phyloP scores from a whole-genome alignment of 1,140 invertebrate species.

The Amyelois transitella region DNA sequence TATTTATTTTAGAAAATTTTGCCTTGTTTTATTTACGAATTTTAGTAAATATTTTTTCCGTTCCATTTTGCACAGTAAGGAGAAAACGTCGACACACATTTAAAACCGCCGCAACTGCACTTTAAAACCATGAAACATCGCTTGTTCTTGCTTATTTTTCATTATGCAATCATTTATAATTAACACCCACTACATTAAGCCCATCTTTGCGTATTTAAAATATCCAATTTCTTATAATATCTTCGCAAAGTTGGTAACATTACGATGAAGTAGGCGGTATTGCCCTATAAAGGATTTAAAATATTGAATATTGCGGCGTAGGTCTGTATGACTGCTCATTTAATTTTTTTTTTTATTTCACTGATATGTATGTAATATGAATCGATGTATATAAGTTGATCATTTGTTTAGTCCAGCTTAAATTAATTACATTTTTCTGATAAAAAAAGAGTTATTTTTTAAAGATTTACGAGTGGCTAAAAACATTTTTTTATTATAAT shows the following conservation, averaged over 20 bases:
- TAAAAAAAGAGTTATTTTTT: no score
- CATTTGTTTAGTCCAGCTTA: no score
- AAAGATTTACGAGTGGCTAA: no score
- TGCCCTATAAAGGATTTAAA: conserved; percentile 8
- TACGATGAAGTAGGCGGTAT: not conserved
- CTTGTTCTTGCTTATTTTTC: not conserved
- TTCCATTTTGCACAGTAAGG: no score
- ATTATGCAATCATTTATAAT: not conserved
- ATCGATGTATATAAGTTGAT: no score
- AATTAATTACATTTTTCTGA: no score
- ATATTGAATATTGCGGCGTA: conserved; percentile 3
- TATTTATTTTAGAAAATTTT: no score
- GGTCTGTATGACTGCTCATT: not conserved
- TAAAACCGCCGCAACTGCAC: not conserved
- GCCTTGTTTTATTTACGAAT: no score
- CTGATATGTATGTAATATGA: no score
- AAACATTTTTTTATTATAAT: no score
- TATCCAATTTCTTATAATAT: conserved; percentile 8
- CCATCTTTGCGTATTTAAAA: conserved; percentile 7
- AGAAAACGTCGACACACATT: not conserved
- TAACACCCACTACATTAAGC: not conserved
- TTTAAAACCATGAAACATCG: not conserved
- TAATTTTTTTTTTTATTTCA: no score
- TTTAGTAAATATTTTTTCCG: no score
- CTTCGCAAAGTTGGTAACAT: not conserved